Base-by-base conservation (phyloP, 2,888 invertebrate genomes). In the Xestia ashworthii region DNA sequence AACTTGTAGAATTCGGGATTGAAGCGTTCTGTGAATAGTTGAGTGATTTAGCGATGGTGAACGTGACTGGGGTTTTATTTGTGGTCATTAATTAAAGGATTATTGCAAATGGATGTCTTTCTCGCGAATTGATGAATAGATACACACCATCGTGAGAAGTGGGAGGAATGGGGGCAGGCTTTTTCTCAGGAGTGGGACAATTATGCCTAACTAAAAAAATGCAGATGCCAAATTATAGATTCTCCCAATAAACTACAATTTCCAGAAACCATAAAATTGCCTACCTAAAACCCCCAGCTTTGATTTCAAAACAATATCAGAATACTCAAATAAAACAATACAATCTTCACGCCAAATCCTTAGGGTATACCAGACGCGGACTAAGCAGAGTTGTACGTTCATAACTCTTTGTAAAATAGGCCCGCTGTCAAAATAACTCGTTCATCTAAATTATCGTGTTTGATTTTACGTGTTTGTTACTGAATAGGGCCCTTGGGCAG, bases 381-480 rank as follows among this genome's bases (percentile, higher is more conserved):
- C 41, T 74, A 78, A 77, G 71, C 80, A 82, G 81, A 75, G 78
- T 80, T 70, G 62, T 78, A 67, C 74, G 69, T 75, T 82, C 81
- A 88, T 89, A 87, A 87, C 88, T 88, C 88, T 83, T 86, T 74
- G 65, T 58, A 73, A 85, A 81, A 86, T 78, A 84, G 80, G 66
- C 53, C 80, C 81, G 78, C 84, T 84, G 88, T 89, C 84, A 89
- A 81, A 89, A 89, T 84, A 78, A 71, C 81, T 81, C 87, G 83
- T 89, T 87, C 88, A 89, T 89, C 89, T 83, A 85, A 89, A 88
- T 89, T 88, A 88, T 89, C 79, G 83, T 77, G 84, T 87, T 89
- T 88, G 84, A 88, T 85, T 89, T 82, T 84, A 83, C 77, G 85
- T 83, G 83, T 89, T 87, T 86, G 86, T 73, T 77, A 84, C 89